phyloP scores from a whole-genome alignment of 64 coral and sea anemone genomes.

The Orbicella faveolata region DNA sequence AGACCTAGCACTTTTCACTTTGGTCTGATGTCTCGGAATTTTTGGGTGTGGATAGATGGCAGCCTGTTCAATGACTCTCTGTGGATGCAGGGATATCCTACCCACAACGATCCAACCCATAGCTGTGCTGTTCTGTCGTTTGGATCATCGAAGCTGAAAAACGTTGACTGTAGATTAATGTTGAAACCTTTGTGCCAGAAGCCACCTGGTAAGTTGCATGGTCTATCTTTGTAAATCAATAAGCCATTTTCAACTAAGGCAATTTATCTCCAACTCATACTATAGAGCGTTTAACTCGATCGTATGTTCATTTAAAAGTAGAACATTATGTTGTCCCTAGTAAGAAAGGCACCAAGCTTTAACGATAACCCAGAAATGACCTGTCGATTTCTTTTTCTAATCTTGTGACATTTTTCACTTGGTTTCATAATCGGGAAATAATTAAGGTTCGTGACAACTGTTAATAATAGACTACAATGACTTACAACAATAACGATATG shows the following conservation, averaged over 20 bases:
- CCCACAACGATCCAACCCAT: neutral
- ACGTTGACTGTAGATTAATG: neutral
- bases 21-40: neutral
- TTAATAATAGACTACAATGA: no score
- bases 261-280: neutral
- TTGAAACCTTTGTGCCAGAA: neutral
- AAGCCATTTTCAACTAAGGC: neutral
- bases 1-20: neutral
- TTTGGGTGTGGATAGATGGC: neutral
- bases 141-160: neutral
- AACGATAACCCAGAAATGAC: no score
- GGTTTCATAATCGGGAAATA: no score
- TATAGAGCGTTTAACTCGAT: neutral
- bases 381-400: no score
- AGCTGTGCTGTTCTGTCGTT: neutral
- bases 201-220: neutral
- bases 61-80: neutral
- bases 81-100: constrained; percentile 20
- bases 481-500: no score
- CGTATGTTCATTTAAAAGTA: no score
- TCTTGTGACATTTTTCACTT: no score
- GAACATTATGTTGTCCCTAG: no score
- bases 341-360: no score
- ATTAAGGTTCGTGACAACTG: no score
- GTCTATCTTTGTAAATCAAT: neutral